A percentile compares a stretch with the other conserved stretches of the same genome.
Conservation (phyloP, 2,888 invertebrate genomes). For the Zonitis immaculata region DNA sequence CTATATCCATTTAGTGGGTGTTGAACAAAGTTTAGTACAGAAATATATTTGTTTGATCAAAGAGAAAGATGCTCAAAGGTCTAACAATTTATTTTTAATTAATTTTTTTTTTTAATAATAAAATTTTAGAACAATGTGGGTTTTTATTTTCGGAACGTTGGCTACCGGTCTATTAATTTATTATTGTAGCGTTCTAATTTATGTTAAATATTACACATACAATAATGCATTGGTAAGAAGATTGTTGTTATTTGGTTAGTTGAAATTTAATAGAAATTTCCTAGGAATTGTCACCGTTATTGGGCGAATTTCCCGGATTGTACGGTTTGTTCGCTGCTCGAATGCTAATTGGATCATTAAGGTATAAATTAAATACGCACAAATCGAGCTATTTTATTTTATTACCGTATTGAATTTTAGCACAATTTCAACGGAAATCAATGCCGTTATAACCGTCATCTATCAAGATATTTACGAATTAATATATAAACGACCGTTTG, state of each 20-base stretch:
- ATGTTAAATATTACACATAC: neutral
- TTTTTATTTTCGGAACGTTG: neutral
- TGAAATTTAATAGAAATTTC: neutral
- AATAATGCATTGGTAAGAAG: neutral
- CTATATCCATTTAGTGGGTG: neutral
- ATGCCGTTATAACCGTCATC: neutral
- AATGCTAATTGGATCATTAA: neutral
- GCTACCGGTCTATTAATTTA: neutral
- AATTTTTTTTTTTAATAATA: too few species aligned
- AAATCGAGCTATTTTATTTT: too few species aligned
- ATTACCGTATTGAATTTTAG: too few species aligned
- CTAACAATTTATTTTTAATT: too few species aligned
- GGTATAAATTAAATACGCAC: too few species aligned
- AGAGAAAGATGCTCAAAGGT: neutral
- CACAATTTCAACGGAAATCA: neutral
- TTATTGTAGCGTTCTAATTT: neutral
- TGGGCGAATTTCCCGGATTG: neutral
- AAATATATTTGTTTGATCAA: neutral
- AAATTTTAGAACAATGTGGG: neutral
- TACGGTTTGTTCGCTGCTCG: neutral
- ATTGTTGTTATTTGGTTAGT: too few species aligned
- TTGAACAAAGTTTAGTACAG: neutral
- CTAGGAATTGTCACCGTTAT: neutral
- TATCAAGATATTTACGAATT: neutral
- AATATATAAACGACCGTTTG: neutral